A percentile compares a stretch with the other conserved stretches of the same genome.
Evolutionary conservation across 2,888 invertebrate genomes (phyloP).

Genomic region (Diaprepes abbreviatus): DNA sequence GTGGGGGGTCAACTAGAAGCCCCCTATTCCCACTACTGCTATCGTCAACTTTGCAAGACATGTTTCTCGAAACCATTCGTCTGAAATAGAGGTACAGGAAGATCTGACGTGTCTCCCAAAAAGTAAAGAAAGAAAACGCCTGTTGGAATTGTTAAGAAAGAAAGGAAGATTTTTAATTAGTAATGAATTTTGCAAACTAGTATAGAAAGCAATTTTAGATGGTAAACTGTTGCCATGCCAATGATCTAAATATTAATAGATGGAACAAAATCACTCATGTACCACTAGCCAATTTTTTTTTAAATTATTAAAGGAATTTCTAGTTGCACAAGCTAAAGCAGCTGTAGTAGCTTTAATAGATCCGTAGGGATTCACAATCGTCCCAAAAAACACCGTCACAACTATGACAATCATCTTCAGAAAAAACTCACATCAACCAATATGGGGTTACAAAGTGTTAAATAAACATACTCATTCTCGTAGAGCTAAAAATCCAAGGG

Average conservation of each 20-base stretch:
- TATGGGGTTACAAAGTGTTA: slow-evolving; percentile 54
- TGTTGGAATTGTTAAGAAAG: slow-evolving; percentile 35
- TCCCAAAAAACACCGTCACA: too few relatives aligned
- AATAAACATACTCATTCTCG: slow-evolving; percentile 47
- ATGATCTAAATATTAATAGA: not conserved
- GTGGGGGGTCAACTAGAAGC: too few relatives aligned
- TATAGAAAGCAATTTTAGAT: slow-evolving; percentile 4
- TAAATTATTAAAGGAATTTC: slow-evolving; percentile 42
- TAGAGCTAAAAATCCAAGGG: slow-evolving; percentile 50
- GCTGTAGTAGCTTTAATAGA: not conserved
- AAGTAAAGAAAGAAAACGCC: slow-evolving; percentile 13
- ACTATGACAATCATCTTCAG: too few relatives aligned
- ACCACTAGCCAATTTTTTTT: slow-evolving; percentile 51
- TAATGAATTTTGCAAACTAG: slow-evolving; percentile 34
- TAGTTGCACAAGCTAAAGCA: not conserved
- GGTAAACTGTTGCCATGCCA: slow-evolving; percentile 36
- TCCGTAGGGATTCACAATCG: too few relatives aligned
- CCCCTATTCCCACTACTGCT: too few relatives aligned
- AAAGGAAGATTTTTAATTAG: slow-evolving; percentile 50
- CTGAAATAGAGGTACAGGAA: slow-evolving; percentile 27
- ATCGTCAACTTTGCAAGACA: slow-evolving; percentile 36
- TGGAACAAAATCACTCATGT: slow-evolving; percentile 41
- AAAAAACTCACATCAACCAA: slow-evolving; percentile 26
- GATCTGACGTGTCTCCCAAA: slow-evolving; percentile 23
- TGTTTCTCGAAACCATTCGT: slow-evolving; percentile 13